Evolutionary conservation across 2,888 invertebrate species (phyloP).

Genomic region (Phengaris arion): DNA sequence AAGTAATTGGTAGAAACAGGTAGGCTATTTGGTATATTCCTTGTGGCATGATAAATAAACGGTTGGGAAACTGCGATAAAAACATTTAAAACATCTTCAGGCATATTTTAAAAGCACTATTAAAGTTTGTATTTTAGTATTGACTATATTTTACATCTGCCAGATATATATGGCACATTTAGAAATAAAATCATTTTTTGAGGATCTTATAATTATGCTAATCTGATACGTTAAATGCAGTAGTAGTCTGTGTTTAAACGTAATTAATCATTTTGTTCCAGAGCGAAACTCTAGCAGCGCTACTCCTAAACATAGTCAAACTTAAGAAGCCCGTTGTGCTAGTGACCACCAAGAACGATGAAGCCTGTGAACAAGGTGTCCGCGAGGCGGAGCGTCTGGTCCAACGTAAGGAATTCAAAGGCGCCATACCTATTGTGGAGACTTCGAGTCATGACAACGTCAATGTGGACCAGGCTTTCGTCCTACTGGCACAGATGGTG

Average conservation of each 20-base stretch:
- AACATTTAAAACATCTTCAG: no score
- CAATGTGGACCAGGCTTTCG: constrained; percentile 95
- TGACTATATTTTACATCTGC: no score
- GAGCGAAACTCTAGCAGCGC: constrained; percentile 88
- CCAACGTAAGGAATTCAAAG: constrained; percentile 93
- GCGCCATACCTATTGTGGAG: constrained; percentile 92
- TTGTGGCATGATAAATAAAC: no score
- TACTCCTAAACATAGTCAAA: constrained; percentile 91
- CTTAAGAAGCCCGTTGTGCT: constrained; percentile 97
- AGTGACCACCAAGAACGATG: constrained; percentile 97
- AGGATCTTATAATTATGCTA: no score
- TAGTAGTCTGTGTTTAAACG: no score
- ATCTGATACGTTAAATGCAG: no score
- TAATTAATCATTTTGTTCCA: constrained; percentile 39
- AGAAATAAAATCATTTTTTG: no score
- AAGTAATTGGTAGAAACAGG: constrained; percentile 87
- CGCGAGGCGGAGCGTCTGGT: constrained; percentile 94
- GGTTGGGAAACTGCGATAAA: no score
- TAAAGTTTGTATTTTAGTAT: no score
- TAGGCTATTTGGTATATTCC: no score
- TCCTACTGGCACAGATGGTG: constrained; percentile 93
- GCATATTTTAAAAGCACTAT: no score
- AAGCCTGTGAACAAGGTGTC: constrained; percentile 91
- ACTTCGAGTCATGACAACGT: constrained; percentile 97
- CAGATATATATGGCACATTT: no score